These are phyloP conservation scores for Numida meleagris DNA, from an alignment of 2,113 vertebrate species.

Conservation along the genomic window DNA sequence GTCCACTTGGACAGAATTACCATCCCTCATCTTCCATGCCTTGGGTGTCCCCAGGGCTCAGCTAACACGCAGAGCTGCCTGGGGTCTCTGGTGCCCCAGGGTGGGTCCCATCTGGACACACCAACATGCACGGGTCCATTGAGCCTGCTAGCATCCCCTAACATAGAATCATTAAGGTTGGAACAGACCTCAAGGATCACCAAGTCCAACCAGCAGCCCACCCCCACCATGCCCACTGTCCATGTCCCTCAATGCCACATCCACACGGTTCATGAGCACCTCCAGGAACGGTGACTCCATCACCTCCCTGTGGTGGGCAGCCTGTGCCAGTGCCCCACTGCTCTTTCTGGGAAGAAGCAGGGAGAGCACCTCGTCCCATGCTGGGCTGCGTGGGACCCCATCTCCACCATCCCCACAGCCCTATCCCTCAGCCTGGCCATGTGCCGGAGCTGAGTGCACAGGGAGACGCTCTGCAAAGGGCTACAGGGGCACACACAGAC, in stretches of 20 bases:
- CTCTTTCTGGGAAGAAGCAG: too few relatives aligned
- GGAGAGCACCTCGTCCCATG: too few relatives aligned
- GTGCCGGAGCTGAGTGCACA: background rate
- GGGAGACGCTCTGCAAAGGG: background rate
- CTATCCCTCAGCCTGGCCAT: background rate
- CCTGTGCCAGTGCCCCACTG: too few relatives aligned
- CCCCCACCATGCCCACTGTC: too few relatives aligned
- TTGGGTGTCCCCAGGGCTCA: background rate
- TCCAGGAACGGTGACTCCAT: too few relatives aligned
- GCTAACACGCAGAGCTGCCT: background rate
- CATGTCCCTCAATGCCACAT: too few relatives aligned
- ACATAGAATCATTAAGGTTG: too few relatives aligned
- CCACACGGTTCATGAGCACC: too few relatives aligned
- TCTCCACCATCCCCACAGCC: background rate
- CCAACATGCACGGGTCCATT: fast-evolving
- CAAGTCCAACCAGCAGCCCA: too few relatives aligned
- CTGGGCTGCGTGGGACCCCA: background rate
- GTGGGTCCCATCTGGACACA: background rate
- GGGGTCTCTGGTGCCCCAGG: background rate
- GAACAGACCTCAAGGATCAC: too few relatives aligned
- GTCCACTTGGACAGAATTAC: background rate
- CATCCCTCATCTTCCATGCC: background rate
- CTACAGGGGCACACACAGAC: background rate
- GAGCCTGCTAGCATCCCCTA: background rate
- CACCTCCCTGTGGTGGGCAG: too few relatives aligned